Evolutionary conservation across 2,797 vertebrate genomes (phyloP).

Genomic region (Neosilurus hyrtlii): DNA sequence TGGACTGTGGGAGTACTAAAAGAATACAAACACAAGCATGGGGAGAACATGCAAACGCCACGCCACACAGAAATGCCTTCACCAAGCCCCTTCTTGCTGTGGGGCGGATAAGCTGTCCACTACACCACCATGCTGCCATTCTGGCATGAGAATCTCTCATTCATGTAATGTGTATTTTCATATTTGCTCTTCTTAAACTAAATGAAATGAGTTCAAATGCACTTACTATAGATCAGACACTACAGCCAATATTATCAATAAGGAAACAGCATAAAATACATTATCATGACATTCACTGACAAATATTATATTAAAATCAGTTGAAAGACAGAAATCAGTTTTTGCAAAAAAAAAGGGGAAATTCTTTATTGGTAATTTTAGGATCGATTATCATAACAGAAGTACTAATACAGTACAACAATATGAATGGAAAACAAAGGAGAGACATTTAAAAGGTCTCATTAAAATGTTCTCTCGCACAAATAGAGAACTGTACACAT

Average conservation of each 20-base stretch:
- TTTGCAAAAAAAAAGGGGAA: conserved; percentile 38
- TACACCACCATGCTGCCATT: too few species aligned
- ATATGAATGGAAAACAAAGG: conserved; percentile 47
- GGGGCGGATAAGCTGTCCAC: too few species aligned
- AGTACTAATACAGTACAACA: conserved; percentile 52
- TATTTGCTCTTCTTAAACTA: conserved; percentile 1
- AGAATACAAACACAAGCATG: too few species aligned
- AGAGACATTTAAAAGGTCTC: conserved; percentile 35
- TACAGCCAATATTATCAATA: background rate
- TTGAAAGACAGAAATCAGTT: background rate
- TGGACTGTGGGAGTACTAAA: too few species aligned
- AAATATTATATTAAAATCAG: background rate
- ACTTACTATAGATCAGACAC: too few species aligned
- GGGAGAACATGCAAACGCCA: too few species aligned
- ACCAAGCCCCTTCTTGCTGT: too few species aligned
- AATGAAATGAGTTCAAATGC: background rate
- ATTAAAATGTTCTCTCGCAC: conserved; percentile 20
- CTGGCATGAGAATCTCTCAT: background rate
- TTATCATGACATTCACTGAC: background rate
- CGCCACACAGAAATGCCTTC: too few species aligned
- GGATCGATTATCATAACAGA: conserved; percentile 53
- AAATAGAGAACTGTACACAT: conserved; percentile 22
- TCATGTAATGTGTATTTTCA: background rate
- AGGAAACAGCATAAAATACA: background rate
- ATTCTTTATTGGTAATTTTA: conserved; percentile 54